Evolutionary conservation across 2,113 vertebrate species (phyloP).

Genomic region (Brachirus orientalis): DNA sequence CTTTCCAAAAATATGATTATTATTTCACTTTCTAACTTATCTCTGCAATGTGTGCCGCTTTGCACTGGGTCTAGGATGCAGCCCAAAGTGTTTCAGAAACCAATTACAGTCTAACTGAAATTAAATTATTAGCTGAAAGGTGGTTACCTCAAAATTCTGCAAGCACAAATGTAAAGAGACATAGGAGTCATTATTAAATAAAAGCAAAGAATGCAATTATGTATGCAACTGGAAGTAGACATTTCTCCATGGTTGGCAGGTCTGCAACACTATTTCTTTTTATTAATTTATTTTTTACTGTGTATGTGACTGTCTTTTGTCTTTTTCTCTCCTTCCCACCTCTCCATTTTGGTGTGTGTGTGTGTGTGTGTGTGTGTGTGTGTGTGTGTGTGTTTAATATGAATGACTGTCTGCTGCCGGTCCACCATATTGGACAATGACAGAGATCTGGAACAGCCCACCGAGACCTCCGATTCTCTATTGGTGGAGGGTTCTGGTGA

Average conservation of each 20-base stretch:
- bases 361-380: conserved; percentile 28
- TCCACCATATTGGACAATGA: conserved; percentile 86
- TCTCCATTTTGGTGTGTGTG: conserved; percentile 52
- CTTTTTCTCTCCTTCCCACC: conserved; percentile 73
- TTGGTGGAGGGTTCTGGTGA: conserved; percentile 90
- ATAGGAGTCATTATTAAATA: neutral
- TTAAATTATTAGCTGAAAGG: too few relatives aligned
- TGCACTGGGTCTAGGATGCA: too few relatives aligned
- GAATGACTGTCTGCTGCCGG: conserved; percentile 63
- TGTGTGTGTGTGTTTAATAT: conserved; percentile 52
- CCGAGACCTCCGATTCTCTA: conserved; percentile 89
- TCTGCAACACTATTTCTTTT: conserved; percentile 63
- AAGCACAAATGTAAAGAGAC: too few relatives aligned
- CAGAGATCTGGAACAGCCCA: conserved; percentile 91
- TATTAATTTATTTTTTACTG: conserved; percentile 70
- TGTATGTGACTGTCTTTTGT: conserved; percentile 82
- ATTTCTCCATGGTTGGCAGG: conserved; percentile 67
- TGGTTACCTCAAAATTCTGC: too few relatives aligned
- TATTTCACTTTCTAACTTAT: too few relatives aligned
- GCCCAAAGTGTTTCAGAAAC: too few relatives aligned
- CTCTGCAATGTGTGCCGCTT: too few relatives aligned
- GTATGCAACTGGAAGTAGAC: too few relatives aligned
- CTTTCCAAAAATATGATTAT: too few relatives aligned
- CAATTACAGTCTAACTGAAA: too few relatives aligned
- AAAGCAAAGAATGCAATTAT: neutral